Base-by-base conservation (phyloP, 2,797 vertebrate genomes). In the Pseudomugil tenellus region DNA sequence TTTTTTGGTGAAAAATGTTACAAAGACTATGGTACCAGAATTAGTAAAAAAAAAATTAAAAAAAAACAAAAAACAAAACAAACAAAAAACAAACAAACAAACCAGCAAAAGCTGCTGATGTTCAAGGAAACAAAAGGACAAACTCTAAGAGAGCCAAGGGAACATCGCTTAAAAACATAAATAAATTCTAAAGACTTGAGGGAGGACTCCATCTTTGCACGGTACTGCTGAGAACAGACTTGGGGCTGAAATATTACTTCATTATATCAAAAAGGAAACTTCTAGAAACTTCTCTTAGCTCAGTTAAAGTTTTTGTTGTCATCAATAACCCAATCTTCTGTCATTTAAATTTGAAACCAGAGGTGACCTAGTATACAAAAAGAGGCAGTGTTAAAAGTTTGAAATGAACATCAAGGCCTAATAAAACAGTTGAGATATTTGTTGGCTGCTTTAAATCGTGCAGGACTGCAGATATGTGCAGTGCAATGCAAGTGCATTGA, bases 401-500 rank as follows among this genome's bases (percentile, higher is more conserved):
- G 3, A 11, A 19, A 32, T 55, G 28, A 21, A 46, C 43, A n/a
- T n/a, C 19, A 46, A 55, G 31, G 37, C 46, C 25, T 49, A 4
- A 28, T 19, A 25, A 29, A 46, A 66, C 34, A 6, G 37, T 13
- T 43, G 23, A 8, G 34, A 46, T 28, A 37, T 23, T 49, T 31
- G 35, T 2, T 16, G 26, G 31, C 6, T 34, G 7, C 32, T 43
- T 23, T 16, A 35, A 34, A 19, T 43, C 59, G 23, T 19, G 11
- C 25, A n/a, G 66, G 32, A 29, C 32, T 41, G 52, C 31, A 53
- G 63, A 66, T 34, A 7, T 66, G 73, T 65, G 60, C 60, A 75
- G 67, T 34, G 46, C 7, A 32, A 7, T 41, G 69, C n/a, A 61
- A 67, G 48, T 70, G 25, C 19, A 39, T 34, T 1, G 70, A 65